phyloP scores from a whole-genome alignment of 2,797 vertebrate genomes.

The Acanthurus leucopareius region DNA sequence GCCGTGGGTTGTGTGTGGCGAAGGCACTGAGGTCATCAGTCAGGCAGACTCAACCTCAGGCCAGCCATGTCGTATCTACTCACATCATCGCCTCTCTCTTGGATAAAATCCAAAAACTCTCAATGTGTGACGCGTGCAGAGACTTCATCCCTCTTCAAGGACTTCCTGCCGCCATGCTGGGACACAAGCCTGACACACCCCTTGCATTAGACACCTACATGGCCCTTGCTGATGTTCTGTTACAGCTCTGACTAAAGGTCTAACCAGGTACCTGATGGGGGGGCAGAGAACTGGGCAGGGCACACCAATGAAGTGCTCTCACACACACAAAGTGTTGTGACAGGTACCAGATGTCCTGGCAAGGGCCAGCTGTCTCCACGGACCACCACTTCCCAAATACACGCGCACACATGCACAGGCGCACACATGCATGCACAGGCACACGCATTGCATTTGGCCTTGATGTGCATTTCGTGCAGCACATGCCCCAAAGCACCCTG shows the following conservation, averaged over 20 bases:
- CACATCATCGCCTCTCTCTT: conserved; percentile 48
- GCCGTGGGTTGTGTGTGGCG: conserved; percentile 19
- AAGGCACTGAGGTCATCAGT: conserved; percentile 52
- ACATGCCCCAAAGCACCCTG: conserved; percentile 26
- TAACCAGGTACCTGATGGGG: conserved; percentile 73
- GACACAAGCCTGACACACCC: conserved; percentile 57
- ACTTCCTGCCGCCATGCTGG: conserved; percentile 48
- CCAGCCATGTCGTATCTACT: conserved; percentile 46
- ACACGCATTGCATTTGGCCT: conserved; percentile 25
- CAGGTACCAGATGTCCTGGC: conserved; percentile 77
- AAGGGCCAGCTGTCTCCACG: conserved; percentile 64
- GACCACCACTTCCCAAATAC: conserved; percentile 27
- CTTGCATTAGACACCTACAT: conserved; percentile 65
- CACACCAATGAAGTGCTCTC: conserved; percentile 60
- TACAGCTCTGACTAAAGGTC: conserved; percentile 71
- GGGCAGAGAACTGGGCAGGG: conserved; percentile 65
- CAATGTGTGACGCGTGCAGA: conserved; percentile 23
- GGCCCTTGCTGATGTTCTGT: conserved; percentile 56
- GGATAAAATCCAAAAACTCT: conserved; percentile 53
- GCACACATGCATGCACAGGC: neutral
- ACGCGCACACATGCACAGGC: neutral
- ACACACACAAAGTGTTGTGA: conserved; percentile 67
- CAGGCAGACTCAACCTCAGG: conserved; percentile 57
- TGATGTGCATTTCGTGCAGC: conserved; percentile 19
- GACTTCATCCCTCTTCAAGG: conserved; percentile 41